phyloP scores from a whole-genome alignment of 2,113 vertebrate species.

The Arothron firmamentum region DNA sequence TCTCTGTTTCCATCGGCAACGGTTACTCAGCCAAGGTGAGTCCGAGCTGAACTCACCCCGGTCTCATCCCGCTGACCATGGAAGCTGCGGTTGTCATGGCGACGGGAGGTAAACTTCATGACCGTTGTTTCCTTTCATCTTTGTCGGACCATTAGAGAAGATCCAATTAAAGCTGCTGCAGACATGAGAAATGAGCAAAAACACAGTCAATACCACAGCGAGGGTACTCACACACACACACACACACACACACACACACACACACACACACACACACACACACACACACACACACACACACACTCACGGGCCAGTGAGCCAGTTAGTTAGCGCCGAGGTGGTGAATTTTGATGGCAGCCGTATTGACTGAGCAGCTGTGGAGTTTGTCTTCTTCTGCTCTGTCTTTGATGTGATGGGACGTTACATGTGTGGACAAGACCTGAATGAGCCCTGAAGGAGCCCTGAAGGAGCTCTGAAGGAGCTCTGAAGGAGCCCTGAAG shows the following conservation, averaged over 20 bases:
- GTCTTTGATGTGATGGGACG: too few relatives aligned
- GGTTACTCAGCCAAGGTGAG: too few relatives aligned
- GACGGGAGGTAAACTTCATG: not conserved
- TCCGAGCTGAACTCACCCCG: too few relatives aligned
- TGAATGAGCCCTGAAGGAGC: too few relatives aligned
- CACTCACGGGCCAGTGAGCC: constrained; percentile 4
- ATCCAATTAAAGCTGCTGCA: constrained; percentile 55
- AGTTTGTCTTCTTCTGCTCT: constrained; percentile 49
- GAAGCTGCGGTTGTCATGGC: too few relatives aligned
- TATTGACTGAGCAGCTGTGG: constrained; percentile 67
- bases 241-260: constrained; percentile 19
- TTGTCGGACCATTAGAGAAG: constrained; percentile 6
- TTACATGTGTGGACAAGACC: too few relatives aligned
- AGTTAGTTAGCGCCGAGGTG: constrained; percentile 52
- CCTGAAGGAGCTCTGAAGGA: too few relatives aligned
- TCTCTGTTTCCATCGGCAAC: too few relatives aligned
- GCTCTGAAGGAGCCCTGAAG: too few relatives aligned
- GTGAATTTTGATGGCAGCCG: constrained; percentile 60
- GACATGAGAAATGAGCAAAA: constrained; percentile 59
- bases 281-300: not conserved
- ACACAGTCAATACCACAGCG: constrained; percentile 51
- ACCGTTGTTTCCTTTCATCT: constrained; percentile 31
- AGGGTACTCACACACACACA: constrained; percentile 22
- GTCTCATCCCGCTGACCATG: too few relatives aligned
- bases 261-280: constrained; percentile 5